These are phyloP conservation scores for Micoletzkya japonica DNA, from an alignment of 2,888 invertebrate genomes.

Conservation along the genomic window DNA sequence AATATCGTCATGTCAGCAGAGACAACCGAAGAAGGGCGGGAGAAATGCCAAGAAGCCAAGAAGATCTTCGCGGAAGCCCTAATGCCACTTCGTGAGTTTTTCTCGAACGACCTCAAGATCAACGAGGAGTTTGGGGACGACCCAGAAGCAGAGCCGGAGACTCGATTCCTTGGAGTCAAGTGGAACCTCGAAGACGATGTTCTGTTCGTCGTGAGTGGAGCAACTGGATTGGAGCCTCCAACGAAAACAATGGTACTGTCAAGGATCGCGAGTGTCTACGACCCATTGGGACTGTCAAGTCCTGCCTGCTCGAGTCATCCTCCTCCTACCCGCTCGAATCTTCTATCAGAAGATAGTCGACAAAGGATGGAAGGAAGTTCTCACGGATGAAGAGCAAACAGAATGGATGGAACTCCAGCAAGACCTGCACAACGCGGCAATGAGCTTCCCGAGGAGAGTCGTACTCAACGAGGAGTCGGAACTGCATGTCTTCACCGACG, in stretches of 20 bases:
- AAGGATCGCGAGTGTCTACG: neutral
- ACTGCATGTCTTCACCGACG: constrained; percentile 28
- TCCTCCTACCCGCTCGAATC: neutral
- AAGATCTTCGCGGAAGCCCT: constrained; percentile 11
- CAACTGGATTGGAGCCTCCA: too few relatives aligned
- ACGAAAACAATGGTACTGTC: neutral
- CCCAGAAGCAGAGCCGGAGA: neutral
- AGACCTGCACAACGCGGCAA: neutral
- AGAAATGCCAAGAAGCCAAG: constrained; percentile 10
- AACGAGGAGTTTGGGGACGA: neutral
- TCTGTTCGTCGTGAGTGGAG: constrained; percentile 13
- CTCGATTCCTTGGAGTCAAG: constrained; percentile 30
- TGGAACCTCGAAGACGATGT: constrained; percentile 29
- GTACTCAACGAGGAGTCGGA: neutral
- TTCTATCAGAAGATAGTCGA: neutral
- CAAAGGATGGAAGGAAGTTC: neutral
- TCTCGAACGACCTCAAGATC: neutral
- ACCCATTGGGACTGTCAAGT: neutral
- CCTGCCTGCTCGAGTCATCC: too few relatives aligned
- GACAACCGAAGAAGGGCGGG: neutral
- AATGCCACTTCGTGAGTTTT: constrained; percentile 7
- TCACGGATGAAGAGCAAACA: neutral
- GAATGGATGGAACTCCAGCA: neutral
- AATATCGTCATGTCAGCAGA: constrained; percentile 27
- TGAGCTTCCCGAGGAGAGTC: neutral